These are phyloP conservation scores for Acanthochromis polyacanthus DNA, from an alignment of 2,113 vertebrate genomes.

Conservation along the genomic window DNA sequence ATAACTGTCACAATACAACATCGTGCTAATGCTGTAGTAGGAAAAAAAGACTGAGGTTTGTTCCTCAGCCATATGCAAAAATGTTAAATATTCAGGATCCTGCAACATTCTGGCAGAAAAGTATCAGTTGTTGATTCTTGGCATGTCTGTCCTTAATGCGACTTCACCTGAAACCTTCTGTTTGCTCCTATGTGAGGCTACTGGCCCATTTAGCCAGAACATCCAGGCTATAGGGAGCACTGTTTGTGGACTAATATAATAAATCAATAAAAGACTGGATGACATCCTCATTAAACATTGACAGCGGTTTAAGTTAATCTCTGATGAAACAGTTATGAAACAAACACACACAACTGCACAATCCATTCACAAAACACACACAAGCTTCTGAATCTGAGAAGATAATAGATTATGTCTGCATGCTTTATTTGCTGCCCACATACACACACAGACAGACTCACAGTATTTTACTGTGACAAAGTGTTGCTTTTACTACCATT, in stretches of 20 bases:
- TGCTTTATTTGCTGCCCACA: background rate
- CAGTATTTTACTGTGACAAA: conserved; percentile 12
- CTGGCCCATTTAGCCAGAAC: background rate
- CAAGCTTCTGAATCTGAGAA: conserved; percentile 5
- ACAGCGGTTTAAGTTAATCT: conserved; percentile 18
- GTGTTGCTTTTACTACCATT: conserved; percentile 25
- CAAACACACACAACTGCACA: conserved; percentile 8
- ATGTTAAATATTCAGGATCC: background rate
- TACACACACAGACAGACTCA: background rate
- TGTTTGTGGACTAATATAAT: conserved; percentile 21
- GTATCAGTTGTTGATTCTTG: conserved; percentile 14
- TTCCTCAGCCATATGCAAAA: background rate
- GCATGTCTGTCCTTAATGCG: background rate
- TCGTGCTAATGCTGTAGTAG: too few relatives aligned
- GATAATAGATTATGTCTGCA: conserved; percentile 28
- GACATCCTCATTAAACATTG: conserved; percentile 33
- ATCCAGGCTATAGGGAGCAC: conserved; percentile 14
- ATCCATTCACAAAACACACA: conserved; percentile 17
- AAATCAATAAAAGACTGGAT: conserved; percentile 9
- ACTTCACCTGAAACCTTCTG: conserved; percentile 21
- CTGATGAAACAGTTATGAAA: conserved; percentile 33
- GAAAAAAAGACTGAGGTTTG: background rate
- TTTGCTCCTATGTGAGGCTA: conserved; percentile 10
- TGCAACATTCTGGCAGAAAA: conserved; percentile 18
- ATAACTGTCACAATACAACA: background rate